Evolutionary conservation across 2,797 vertebrate species (phyloP), one percentile per base, ranked within the genome.

Genomic region (Hydrophis major): DNA sequence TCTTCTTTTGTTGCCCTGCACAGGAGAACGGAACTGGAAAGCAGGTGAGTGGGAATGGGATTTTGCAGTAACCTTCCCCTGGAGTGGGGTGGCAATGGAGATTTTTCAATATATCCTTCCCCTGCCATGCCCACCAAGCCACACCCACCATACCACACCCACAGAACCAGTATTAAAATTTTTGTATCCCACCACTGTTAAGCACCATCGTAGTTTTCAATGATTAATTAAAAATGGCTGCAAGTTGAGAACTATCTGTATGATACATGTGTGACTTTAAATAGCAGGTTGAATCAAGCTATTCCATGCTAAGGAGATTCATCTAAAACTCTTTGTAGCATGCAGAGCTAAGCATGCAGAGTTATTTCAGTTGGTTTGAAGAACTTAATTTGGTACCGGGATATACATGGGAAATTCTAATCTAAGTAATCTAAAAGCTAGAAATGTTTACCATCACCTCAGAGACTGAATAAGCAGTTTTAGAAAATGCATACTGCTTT

Each of bases 401-500:
- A 42, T 42, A 2, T 57, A 16, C 4, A 10, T 2, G 86, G 57
- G 2, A 50, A 56, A 56, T n/a, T 37, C 3, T 57, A 86, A 91
- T 87, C 60, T 92, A 60, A 69, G 11, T 32, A 57, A 89, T 87
- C 7, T n/a, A 87, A 53, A 92, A 74, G n/a, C 22, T 37, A 28
- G 22, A 87, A 69, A 74, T 28, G 27, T 89, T 91, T 74, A 74
- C 63, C 59, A 87, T 32, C 61, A 87, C 14, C n/a, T 90, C 78
- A 60, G 78, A 93, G 61, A 69, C 28, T 74, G 78, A 92, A 92
- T 93, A 92, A 69, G 55, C 53, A 42, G 78, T 53, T 37, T 59
- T 47, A 86, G 13, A 92, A 90, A 90, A 92, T n/a, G 25, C 47
- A 87, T 50, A 78, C 90, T 88, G 60, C 74, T 78, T 90, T 93